Evolutionary conservation across 23 tunicate species (phyloP).

Genomic region (Halocynthia roretzi): DNA sequence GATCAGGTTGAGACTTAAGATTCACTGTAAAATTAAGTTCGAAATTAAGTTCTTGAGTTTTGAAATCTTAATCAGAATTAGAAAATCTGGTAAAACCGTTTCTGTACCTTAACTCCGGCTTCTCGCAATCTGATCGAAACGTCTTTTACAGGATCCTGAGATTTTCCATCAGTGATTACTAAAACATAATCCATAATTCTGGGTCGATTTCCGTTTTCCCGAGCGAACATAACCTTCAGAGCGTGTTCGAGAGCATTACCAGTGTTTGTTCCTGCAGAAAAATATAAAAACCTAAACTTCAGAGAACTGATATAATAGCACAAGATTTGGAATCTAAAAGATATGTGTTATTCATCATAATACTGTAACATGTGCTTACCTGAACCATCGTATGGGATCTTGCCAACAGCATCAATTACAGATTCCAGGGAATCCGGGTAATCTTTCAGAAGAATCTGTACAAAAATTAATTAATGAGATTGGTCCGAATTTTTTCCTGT

Average conservation of each 20-base stretch:
- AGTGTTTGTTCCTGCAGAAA: background rate
- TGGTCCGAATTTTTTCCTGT: too few relatives aligned
- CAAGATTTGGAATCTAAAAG: background rate
- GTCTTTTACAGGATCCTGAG: too few relatives aligned
- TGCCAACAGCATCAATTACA: background rate
- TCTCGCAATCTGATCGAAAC: too few relatives aligned
- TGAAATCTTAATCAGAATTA: background rate
- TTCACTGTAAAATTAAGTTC: background rate
- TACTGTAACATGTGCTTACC: background rate
- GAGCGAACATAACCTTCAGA: too few relatives aligned
- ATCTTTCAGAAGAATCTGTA: background rate
- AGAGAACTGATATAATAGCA: background rate
- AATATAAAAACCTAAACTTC: background rate
- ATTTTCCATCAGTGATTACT: too few relatives aligned
- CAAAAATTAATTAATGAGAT: background rate
- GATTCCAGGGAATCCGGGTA: background rate
- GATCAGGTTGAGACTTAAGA: too few relatives aligned
- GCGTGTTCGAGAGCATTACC: too few relatives aligned
- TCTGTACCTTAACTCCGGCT: too few relatives aligned
- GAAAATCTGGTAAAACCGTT: too few relatives aligned
- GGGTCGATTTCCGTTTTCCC: too few relatives aligned
- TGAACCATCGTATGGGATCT: conserved; percentile 1
- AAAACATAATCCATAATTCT: too few relatives aligned
- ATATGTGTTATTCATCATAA: background rate
- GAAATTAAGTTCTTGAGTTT: background rate